Evolutionary conservation across 2,888 invertebrate genomes (phyloP).

Genomic region (Spodoptera exigua): DNA sequence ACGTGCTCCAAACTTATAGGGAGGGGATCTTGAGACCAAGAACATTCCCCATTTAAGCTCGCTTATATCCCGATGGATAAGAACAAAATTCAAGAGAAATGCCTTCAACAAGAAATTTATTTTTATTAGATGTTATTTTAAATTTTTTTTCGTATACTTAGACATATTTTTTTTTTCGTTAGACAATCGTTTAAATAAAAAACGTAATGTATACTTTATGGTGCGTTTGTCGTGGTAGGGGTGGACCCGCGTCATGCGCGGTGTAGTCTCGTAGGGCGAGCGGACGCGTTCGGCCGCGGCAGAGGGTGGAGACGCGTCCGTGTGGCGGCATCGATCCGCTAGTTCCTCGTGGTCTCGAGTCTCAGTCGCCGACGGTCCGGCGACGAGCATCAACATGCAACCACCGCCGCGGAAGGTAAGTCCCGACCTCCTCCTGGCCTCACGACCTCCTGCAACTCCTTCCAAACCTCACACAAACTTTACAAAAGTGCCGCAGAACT

Average conservation of each 20-base stretch:
- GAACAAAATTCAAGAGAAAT: too few species aligned
- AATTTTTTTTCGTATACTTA: not conserved
- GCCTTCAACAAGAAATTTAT: not conserved
- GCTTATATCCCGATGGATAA: too few species aligned
- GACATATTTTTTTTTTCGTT: not conserved
- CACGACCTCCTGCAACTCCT: slow-evolving; percentile 4
- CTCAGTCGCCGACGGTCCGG: slow-evolving; percentile 46
- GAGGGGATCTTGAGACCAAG: slow-evolving; percentile 6
- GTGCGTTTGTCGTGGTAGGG: slow-evolving; percentile 34
- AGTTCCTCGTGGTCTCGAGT: slow-evolving; percentile 31
- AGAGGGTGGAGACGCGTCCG: slow-evolving; percentile 66
- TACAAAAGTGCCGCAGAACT: slow-evolving; percentile 44
- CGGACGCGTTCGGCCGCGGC: slow-evolving; percentile 60
- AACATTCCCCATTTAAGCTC: not conserved
- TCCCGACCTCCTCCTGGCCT: slow-evolving; percentile 24
- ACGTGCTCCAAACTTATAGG: slow-evolving; percentile 18
- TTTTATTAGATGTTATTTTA: not conserved
- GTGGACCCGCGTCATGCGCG: slow-evolving; percentile 60
- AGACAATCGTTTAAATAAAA: not conserved
- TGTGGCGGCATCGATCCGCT: slow-evolving; percentile 69
- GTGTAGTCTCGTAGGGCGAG: slow-evolving; percentile 44
- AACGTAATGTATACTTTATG: slow-evolving; percentile 34
- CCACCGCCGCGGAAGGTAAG: slow-evolving; percentile 96
- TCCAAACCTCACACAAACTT: slow-evolving; percentile 34
- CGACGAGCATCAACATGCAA: slow-evolving; percentile 90